A percentile compares a stretch with the other conserved stretches of the same genome.
phyloP scores from a whole-genome alignment of 2,797 vertebrate species.

The Phoeniculus purpureus region DNA sequence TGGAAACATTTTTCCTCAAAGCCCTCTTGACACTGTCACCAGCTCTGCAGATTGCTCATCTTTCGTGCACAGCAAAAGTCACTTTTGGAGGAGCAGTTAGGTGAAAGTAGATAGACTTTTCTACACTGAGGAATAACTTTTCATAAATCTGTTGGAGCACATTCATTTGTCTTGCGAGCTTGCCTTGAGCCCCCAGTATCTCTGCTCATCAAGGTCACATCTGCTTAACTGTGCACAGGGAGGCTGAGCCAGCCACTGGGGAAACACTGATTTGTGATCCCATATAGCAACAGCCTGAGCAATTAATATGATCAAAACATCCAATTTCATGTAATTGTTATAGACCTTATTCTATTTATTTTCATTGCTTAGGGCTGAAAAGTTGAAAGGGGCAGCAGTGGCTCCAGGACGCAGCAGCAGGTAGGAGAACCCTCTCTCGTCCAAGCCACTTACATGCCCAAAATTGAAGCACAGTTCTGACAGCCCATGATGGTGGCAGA shows the following conservation, averaged over 20 bases:
- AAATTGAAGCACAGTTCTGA: neutral
- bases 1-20: slow-evolving; percentile 35
- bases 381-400: neutral
- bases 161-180: slow-evolving; percentile 31
- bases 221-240: neutral
- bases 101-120: slow-evolving; percentile 34
- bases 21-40: slow-evolving; percentile 26
- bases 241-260: neutral
- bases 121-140: neutral
- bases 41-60: neutral
- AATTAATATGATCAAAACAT: slow-evolving; percentile 51
- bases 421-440: neutral
- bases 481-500: neutral
- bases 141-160: slow-evolving; percentile 2
- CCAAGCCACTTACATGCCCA: neutral
- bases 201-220: slow-evolving; percentile 52
- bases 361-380: neutral
- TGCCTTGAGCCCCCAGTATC: neutral
- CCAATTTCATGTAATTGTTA: neutral
- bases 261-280: slow-evolving; percentile 27
- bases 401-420: neutral
- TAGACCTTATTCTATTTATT: slow-evolving; percentile 6
- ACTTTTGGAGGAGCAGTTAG: slow-evolving; percentile 19
- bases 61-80: neutral
- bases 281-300: slow-evolving; percentile 6